Base-by-base conservation (phyloP, 2,113 vertebrate species). In the Pangasianodon hypophthalmus region DNA sequence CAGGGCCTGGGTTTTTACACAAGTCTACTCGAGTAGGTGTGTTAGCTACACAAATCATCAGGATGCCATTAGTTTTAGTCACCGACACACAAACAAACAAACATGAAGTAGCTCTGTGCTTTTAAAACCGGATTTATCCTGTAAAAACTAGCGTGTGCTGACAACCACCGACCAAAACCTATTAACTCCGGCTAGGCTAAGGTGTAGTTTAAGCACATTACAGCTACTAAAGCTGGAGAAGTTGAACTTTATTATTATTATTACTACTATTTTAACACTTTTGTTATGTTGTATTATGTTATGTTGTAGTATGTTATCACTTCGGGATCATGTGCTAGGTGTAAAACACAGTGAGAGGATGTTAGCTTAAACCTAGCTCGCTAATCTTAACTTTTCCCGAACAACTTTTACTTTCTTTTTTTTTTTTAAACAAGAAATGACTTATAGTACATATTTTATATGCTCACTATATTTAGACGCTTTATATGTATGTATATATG, bases 41-140 rank as follows among this genome's bases (percentile, higher is more conserved):
- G 19, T 21, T 79, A 29, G 32, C 24, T n/a, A n/a, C 19, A 9
- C 62, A n/a, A 41, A 48, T 5, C 0, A 24, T 0, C 21, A 46
- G 19, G 11, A 41, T 6, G 24, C 3, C 32, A 26, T 41, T 71
- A 13, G 18, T 44, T 87, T 8, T 16, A 29, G 69, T 81, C 75
- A 64, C 13, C 26, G 29, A 80, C 26, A 85, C 19, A 80, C 32
- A 75, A 3, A 54, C 50, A 1, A 18, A 56, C 50, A 19, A 10
- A 3, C 13, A 48, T 44, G 69, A 44, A 2, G 7, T 6, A 26
- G 3, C 8, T 6, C 9, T 19, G 32, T 19, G 37, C 37, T 37
- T 21, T 29, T 7, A 26, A 52, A 73, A 88, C 75, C 89, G 88
- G 89, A 86, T 77, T 64, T 37, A 90, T 86, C 83, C 83, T 83